phyloP scores from a whole-genome alignment of 2,888 invertebrate species.

The Xylocampa areola region DNA sequence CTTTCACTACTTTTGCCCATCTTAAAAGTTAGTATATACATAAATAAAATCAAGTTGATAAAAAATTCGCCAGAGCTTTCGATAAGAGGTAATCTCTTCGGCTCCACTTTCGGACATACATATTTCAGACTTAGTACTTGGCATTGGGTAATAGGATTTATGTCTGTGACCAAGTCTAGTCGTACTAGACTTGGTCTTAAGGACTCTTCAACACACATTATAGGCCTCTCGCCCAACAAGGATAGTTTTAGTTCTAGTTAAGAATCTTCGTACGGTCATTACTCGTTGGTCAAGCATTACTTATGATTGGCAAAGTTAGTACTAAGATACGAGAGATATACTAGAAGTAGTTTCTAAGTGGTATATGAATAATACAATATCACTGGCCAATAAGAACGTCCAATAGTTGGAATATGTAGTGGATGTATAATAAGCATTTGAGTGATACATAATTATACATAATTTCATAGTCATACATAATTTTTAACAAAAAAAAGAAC shows the following conservation, averaged over 20 bases:
- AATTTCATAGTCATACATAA: too few relatives aligned
- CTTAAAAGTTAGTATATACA: background rate
- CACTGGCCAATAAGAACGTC: too few relatives aligned
- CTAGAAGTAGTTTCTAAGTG: background rate
- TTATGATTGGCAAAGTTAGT: conserved; percentile 3
- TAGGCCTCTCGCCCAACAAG: conserved; percentile 25
- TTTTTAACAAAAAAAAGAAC: too few relatives aligned
- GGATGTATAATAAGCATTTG: too few relatives aligned
- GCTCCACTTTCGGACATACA: conserved; percentile 13
- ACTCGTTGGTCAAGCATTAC: conserved; percentile 7
- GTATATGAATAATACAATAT: too few relatives aligned
- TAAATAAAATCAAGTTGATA: background rate
- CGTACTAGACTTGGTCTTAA: conserved; percentile 23
- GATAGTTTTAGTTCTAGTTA: conserved; percentile 37
- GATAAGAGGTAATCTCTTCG: conserved; percentile 1
- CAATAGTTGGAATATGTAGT: too few relatives aligned
- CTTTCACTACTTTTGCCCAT: background rate
- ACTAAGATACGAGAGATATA: background rate
- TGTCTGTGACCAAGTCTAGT: conserved; percentile 26
- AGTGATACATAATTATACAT: too few relatives aligned
- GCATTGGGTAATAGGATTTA: conserved; percentile 42
- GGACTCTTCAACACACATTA: conserved; percentile 32
- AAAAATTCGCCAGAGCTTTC: conserved; percentile 3
- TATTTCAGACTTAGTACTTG: conserved; percentile 37
- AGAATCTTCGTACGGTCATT: conserved; percentile 9